Percentiles rank a stretch among this genome's conserved stretches.
Evolutionary conservation across 23 tunicate species (phyloP).

Genomic region (Phallusia fumigata): DNA sequence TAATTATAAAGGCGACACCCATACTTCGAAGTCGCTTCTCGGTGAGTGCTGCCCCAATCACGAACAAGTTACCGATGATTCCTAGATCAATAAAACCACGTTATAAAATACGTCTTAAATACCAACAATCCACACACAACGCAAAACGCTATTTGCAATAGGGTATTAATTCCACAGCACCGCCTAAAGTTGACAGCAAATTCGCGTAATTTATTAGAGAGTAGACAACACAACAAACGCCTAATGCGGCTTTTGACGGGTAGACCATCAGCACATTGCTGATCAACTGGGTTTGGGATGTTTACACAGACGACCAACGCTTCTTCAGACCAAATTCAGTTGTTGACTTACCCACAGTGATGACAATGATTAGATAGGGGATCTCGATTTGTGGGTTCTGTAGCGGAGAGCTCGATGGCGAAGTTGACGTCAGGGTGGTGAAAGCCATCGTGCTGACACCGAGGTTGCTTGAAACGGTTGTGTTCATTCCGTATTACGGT

Average conservation of each 20-base stretch:
- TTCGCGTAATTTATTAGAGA: too few relatives aligned
- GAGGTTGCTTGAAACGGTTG: too few relatives aligned
- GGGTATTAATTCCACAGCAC: too few relatives aligned
- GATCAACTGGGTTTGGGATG: too few relatives aligned
- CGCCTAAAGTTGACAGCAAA: too few relatives aligned
- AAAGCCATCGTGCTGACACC: background rate
- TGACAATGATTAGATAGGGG: conserved; percentile 43
- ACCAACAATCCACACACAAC: too few relatives aligned
- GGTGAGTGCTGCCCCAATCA: conserved; percentile 47
- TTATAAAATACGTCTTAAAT: too few relatives aligned
- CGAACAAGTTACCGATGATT: conserved; percentile 42
- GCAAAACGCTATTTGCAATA: too few relatives aligned
- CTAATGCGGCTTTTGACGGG: too few relatives aligned
- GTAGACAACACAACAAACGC: too few relatives aligned
- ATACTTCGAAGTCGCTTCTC: conserved; percentile 38
- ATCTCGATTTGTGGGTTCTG: conserved; percentile 39
- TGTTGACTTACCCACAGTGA: conserved; percentile 40
- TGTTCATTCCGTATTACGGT: too few relatives aligned
- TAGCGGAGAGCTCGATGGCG: background rate
- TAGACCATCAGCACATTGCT: too few relatives aligned
- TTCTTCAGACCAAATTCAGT: background rate
- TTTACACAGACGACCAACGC: background rate
- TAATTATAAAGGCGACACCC: conserved; percentile 51
- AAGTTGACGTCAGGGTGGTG: background rate
- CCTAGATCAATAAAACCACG: conserved; percentile 20